These are phyloP conservation scores for Poecilia wingei DNA, from an alignment of 2,797 vertebrate species.

Conservation along the genomic window DNA sequence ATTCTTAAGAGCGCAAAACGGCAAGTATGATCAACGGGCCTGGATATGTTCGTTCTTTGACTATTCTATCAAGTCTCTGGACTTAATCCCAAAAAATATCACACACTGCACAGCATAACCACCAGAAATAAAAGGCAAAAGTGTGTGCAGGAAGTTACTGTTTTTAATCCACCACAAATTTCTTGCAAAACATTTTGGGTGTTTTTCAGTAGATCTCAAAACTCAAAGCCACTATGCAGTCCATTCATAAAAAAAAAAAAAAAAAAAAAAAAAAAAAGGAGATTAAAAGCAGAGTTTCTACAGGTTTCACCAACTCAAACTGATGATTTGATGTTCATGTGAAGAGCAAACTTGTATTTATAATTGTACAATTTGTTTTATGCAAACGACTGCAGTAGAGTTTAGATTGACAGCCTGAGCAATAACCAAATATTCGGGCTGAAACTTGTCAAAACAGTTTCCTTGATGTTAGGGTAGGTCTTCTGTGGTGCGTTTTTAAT, in stretches of 20 bases:
- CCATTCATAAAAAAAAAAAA: not conserved
- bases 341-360: not conserved
- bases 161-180: not conserved
- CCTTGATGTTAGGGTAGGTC: not conserved
- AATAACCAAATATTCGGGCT: no score
- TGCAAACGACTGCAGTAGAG: not conserved
- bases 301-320: no score
- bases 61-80: not conserved
- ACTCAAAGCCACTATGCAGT: not conserved
- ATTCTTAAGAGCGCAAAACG: not conserved
- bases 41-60: not conserved
- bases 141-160: not conserved
- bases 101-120: not conserved
- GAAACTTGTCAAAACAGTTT: not conserved
- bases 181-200: not conserved
- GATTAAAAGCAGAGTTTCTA: not conserved
- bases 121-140: not conserved
- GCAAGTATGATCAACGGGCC: not conserved
- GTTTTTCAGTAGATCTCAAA: not conserved
- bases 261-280: not conserved
- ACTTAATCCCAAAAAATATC: not conserved
- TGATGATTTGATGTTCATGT: not conserved
- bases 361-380: not conserved
- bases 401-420: not conserved
- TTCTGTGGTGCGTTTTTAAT: not conserved